phyloP scores from a whole-genome alignment of 64 coral and sea anemone genomes.

The Stichodactyla mertensii region DNA sequence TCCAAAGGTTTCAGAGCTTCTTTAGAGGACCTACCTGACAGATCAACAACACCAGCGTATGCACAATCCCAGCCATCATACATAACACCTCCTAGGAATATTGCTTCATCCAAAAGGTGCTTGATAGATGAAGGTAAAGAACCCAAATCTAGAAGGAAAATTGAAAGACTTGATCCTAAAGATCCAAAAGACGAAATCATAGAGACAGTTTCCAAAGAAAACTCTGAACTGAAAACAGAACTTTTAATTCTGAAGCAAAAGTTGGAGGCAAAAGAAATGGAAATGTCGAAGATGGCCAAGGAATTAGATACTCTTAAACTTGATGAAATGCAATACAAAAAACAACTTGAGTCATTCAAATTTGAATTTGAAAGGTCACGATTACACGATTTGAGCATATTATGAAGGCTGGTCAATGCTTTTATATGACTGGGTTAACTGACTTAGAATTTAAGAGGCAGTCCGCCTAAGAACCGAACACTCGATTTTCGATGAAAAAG shows the following conservation, averaged over 20 bases:
- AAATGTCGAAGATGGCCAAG: slow-evolving; percentile 36
- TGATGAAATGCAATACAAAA: slow-evolving; percentile 50
- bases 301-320: slow-evolving; percentile 32
- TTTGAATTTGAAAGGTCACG: slow-evolving; percentile 34
- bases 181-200: too few species aligned
- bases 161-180: too few species aligned
- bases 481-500: too few species aligned
- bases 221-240: neutral
- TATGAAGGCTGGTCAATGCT: slow-evolving; percentile 29
- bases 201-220: too few species aligned
- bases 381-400: slow-evolving; percentile 56
- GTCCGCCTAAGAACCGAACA: too few species aligned
- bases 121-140: too few species aligned
- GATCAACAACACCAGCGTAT: too few species aligned
- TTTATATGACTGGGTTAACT: slow-evolving; percentile 45
- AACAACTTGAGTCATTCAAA: slow-evolving; percentile 42
- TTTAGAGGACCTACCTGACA: too few species aligned
- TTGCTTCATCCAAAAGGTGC: too few species aligned
- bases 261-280: slow-evolving; percentile 26
- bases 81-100: too few species aligned
- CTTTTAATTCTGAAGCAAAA: slow-evolving; percentile 26
- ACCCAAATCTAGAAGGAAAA: too few species aligned
- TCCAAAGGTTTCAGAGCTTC: slow-evolving; percentile 31
- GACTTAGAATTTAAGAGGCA: slow-evolving; percentile 6
- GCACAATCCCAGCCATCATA: too few species aligned